Evolutionary conservation across 2,797 vertebrate species (phyloP).

Genomic region (Botia kubotai): DNA sequence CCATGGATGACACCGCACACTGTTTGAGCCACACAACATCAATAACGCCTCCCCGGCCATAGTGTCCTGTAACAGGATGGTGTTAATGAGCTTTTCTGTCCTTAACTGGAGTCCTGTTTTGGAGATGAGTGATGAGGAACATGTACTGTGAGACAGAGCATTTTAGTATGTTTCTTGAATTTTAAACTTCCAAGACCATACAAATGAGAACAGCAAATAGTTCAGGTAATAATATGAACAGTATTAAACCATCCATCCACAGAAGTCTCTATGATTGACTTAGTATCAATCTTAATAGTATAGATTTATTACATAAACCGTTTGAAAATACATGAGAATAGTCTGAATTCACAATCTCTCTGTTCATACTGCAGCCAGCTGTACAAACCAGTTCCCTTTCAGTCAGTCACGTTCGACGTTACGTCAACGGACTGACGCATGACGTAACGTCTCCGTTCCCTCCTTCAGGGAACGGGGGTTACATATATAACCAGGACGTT

Average conservation of each 20-base stretch:
- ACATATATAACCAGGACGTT: no score
- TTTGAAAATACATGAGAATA: slow-evolving; percentile 1
- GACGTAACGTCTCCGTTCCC: no score
- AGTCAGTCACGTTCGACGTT: not conserved
- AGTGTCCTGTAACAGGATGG: slow-evolving; percentile 97
- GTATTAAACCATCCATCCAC: no score
- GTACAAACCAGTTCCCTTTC: not conserved
- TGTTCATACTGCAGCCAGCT: not conserved
- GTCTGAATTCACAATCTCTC: not conserved
- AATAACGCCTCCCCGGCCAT: slow-evolving; percentile 97
- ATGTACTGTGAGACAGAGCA: not conserved
- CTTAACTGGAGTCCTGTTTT: slow-evolving; percentile 93
- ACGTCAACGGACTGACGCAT: no score
- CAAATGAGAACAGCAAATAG: not conserved
- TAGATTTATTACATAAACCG: not conserved
- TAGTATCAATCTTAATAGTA: not conserved
- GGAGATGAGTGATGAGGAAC: slow-evolving; percentile 78
- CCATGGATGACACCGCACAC: slow-evolving; percentile 92
- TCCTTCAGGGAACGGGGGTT: no score
- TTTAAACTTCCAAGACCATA: not conserved
- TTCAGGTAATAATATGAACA: no score
- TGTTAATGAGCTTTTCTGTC: slow-evolving; percentile 97
- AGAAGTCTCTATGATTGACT: no score
- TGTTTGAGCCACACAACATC: slow-evolving; percentile 97
- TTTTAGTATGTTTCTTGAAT: not conserved